Base-by-base conservation (phyloP, 2,113 vertebrate species). In the Paraplagusia blochii region DNA sequence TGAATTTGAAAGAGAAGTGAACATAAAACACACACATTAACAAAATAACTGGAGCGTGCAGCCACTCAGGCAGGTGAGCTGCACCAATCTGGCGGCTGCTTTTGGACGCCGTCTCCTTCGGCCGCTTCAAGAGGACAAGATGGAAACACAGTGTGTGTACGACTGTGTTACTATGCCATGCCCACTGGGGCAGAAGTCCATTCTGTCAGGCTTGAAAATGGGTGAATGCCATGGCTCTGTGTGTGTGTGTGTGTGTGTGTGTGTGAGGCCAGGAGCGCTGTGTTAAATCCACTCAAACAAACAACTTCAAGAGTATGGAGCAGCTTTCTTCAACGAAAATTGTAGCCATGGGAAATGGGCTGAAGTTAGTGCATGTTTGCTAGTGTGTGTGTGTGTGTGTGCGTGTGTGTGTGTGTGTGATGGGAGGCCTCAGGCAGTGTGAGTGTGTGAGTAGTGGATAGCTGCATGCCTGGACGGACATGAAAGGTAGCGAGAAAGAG, bases 281-380 rank as follows among this genome's bases (percentile, higher is more conserved):
- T 69, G 72, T 76, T 69, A 84, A 86, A 88, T 78, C 66, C 77
- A 81, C 75, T 80, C 81, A 74, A 83, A 80, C 75, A 84, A 85
- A 85, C 80, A 84, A 85, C 76, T 82, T 74, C 69, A 85, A 65
- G 76, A 79, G 75, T 53, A 73, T 75, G 79, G 74, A 80, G 49
- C 63, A 51, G 74, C 69, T 85, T 85, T 68, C 76, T 83, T 81
- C 77, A 82, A 85, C 77, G 14, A 29, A 80, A 79, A 65, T 48
- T 54, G 51, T 77, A 68, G 76, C 86, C 80, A 68, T 42, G 39
- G 81, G 86, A 81, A 66, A 76, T 80, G 71, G 69, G 51, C 22
- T 29, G 22, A 29, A 29, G 22, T 29, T 29, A 29, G 22, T 29
- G 22, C 22, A n/a, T 29, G 35, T 47, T 7, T 19, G 17, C n/a